phyloP scores from a whole-genome alignment of 23 tunicate species.

The Trididemnum nubilum region DNA sequence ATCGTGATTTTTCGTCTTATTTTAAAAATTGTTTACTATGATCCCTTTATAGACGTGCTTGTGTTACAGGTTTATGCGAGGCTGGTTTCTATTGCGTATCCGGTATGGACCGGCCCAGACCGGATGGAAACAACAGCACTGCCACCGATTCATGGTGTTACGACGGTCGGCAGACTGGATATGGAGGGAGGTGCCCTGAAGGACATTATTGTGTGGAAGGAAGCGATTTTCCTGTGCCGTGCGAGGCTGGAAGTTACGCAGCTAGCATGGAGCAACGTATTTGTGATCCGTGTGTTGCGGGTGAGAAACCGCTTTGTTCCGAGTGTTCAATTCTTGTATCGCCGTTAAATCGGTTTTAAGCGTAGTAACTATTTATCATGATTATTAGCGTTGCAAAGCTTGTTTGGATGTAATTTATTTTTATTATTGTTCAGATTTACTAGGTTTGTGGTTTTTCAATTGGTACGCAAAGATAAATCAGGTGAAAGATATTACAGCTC shows the following conservation, averaged over 20 bases:
- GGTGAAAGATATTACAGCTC: too few relatives aligned
- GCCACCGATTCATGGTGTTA: conserved; percentile 65
- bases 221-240: conserved; percentile 54
- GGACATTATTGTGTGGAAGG: conserved; percentile 79
- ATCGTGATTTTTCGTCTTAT: too few relatives aligned
- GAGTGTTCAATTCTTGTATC: background rate
- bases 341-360: too few relatives aligned
- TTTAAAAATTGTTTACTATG: too few relatives aligned
- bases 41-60: too few relatives aligned
- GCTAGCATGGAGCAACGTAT: conserved; percentile 23
- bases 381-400: too few relatives aligned
- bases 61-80: conserved; percentile 47
- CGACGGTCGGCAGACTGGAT: conserved; percentile 61
- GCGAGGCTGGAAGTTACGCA: conserved; percentile 84
- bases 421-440: too few relatives aligned
- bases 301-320: too few relatives aligned
- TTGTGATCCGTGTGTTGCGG: conserved; percentile 77
- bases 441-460: too few relatives aligned
- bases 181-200: conserved; percentile 78
- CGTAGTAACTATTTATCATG: too few relatives aligned
- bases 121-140: conserved; percentile 77
- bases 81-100: conserved; percentile 83
- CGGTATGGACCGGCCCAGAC: conserved; percentile 83
- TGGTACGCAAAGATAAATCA: too few relatives aligned
- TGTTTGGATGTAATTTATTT: too few relatives aligned